Percentiles rank a stretch among this genome's conserved stretches.
Evolutionary conservation across 2,113 vertebrate species (phyloP).

Genomic region (Scomber japonicus): DNA sequence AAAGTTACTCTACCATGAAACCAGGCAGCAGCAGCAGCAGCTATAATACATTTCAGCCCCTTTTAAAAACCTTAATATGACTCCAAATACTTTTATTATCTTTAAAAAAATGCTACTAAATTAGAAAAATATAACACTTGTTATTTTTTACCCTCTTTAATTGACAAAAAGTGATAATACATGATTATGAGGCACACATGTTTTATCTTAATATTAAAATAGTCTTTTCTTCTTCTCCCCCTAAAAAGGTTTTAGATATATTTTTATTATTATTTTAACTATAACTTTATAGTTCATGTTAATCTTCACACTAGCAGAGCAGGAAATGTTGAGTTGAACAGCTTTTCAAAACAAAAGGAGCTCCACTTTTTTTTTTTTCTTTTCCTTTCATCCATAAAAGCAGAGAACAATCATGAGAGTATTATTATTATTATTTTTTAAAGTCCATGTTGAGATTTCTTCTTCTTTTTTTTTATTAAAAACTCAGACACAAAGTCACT

Average conservation of each 20-base stretch:
- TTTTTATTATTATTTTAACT: not conserved
- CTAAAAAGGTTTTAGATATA: not conserved
- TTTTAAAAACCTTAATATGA: not conserved
- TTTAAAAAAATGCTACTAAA: constrained; percentile 15
- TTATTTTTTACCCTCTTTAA: constrained; percentile 3
- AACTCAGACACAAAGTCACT: constrained; percentile 70
- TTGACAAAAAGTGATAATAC: not conserved
- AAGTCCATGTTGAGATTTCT: constrained; percentile 27
- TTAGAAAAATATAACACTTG: not conserved
- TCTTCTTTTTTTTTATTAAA: not conserved
- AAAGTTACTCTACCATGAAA: not conserved
- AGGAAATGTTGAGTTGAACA: not conserved
- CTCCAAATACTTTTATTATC: not conserved
- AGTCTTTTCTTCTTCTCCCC: no score
- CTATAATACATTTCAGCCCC: not conserved
- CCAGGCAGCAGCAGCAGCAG: not conserved
- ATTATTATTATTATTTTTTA: constrained; percentile 13
- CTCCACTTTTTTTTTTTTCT: not conserved
- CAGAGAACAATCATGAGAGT: constrained; percentile 79
- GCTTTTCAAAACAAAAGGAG: not conserved
- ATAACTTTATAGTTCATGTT: not conserved
- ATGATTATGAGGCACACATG: not conserved
- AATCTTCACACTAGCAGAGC: not conserved
- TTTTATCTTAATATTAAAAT: constrained; percentile 31
- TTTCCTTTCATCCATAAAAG: constrained; percentile 43